These are phyloP conservation scores for Pseudochirops cupreus DNA, from an alignment of 2,797 vertebrate genomes.

Conservation along the genomic window DNA sequence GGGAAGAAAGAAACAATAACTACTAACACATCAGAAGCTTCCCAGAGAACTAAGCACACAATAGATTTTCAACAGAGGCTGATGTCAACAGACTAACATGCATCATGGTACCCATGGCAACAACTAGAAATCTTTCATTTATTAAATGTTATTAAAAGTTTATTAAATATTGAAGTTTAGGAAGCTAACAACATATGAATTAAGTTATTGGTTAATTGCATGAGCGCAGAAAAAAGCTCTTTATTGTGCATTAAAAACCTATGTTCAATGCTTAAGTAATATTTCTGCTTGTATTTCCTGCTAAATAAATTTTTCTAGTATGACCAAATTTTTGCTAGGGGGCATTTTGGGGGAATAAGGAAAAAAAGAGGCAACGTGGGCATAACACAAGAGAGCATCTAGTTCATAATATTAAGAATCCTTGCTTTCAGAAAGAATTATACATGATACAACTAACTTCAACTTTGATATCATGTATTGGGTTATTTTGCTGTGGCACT, in stretches of 20 bases:
- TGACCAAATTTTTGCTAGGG: conserved; percentile 9
- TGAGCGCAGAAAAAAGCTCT: conserved; percentile 8
- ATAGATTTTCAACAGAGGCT: background rate
- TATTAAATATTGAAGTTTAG: background rate
- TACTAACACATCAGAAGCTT: background rate
- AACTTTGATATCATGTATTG: conserved; percentile 4
- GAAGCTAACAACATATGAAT: background rate
- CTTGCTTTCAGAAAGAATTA: conserved; percentile 41
- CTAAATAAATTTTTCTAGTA: conserved; percentile 14
- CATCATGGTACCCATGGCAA: background rate
- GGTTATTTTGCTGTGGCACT: background rate
- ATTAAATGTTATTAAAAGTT: background rate
- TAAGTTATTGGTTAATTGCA: background rate
- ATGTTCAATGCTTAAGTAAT: conserved; percentile 34
- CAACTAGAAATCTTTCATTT: background rate
- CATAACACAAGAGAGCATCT: background rate
- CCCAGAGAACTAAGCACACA: background rate
- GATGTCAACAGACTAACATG: background rate
- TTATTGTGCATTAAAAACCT: background rate
- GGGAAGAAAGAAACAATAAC: background rate
- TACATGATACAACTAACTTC: background rate
- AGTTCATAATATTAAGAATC: conserved; percentile 38
- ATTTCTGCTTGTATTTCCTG: conserved; percentile 4
- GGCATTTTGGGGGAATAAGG: background rate
- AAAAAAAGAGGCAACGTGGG: background rate